phyloP scores from a whole-genome alignment of 1,140 invertebrate genomes.

The Trypoxylus dichotomus region DNA sequence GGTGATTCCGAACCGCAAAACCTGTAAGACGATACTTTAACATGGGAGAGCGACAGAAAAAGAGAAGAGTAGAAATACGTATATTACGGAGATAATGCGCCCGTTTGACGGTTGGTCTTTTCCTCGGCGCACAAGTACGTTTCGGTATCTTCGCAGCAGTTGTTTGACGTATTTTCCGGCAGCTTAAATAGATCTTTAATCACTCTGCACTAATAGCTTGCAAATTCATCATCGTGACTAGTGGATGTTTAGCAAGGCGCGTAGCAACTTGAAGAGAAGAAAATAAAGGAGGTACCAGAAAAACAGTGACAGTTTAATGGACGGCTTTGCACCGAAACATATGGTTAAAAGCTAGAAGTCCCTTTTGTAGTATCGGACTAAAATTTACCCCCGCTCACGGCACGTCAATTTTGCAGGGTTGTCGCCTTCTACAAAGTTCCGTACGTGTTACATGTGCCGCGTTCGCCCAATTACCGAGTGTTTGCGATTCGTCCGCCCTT shows the following conservation, averaged over 20 bases:
- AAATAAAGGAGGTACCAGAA: constrained; percentile 32
- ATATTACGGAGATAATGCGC: constrained; percentile 12
- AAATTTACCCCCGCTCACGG: background rate
- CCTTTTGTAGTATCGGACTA: background rate
- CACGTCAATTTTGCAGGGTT: constrained; percentile 28
- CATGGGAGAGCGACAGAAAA: background rate
- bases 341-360: constrained; percentile 37
- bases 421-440: constrained; percentile 3
- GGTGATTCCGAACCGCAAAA: background rate
- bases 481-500: constrained; percentile 32
- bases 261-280: constrained; percentile 30
- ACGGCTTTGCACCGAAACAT: constrained; percentile 42
- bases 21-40: constrained; percentile 12
- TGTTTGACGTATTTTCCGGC: background rate
- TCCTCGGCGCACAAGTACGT: constrained; percentile 1
- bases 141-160: background rate
- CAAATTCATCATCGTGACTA: constrained; percentile 47
- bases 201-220: constrained; percentile 35
- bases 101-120: constrained; percentile 16
- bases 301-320: constrained; percentile 49
- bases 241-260: constrained; percentile 40
- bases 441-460: constrained; percentile 19
- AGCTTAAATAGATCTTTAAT: constrained; percentile 28
- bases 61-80: background rate
- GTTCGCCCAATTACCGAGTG: constrained; percentile 34